phyloP scores from a whole-genome alignment of 2,888 invertebrate species.

The Leptogaster cylindrica region DNA sequence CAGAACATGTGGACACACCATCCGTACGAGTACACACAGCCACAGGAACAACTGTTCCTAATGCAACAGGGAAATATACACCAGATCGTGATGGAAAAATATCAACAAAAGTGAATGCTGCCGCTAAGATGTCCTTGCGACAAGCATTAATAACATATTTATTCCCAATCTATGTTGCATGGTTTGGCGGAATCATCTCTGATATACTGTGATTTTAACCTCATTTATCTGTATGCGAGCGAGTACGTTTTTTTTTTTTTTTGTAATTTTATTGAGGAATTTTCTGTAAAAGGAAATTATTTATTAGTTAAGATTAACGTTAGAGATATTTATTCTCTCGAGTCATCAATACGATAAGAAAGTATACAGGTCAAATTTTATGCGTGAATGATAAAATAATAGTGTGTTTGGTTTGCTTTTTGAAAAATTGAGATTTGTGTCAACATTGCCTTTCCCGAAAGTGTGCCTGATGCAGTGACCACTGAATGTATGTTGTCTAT shows the following conservation, averaged over 20 bases:
- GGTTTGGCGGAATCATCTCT: constrained; percentile 83
- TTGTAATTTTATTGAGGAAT: not conserved
- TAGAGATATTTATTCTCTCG: constrained; percentile 36
- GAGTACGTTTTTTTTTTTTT: not conserved
- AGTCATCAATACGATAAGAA: constrained; percentile 25
- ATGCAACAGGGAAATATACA: constrained; percentile 43
- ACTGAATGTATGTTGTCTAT: not conserved
- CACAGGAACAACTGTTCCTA: constrained; percentile 51
- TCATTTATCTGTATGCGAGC: constrained; percentile 10
- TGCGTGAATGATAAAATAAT: constrained; percentile 9
- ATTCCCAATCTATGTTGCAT: constrained; percentile 81
- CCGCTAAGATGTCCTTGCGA: constrained; percentile 52
- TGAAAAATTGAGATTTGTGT: not conserved
- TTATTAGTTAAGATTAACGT: constrained; percentile 24
- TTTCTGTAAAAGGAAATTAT: not conserved
- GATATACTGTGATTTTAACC: constrained; percentile 77
- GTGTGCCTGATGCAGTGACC: constrained; percentile 24
- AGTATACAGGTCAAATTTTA: not conserved
- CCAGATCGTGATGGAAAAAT: constrained; percentile 49
- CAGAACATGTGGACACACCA: constrained; percentile 43
- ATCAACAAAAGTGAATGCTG: constrained; percentile 45
- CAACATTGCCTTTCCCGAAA: constrained; percentile 23
- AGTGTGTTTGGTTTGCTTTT: not conserved
- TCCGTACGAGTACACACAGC: constrained; percentile 44
- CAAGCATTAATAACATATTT: constrained; percentile 72